Conservation (phyloP, 1,140 invertebrate genomes). For the Conus ventricosus region DNA sequence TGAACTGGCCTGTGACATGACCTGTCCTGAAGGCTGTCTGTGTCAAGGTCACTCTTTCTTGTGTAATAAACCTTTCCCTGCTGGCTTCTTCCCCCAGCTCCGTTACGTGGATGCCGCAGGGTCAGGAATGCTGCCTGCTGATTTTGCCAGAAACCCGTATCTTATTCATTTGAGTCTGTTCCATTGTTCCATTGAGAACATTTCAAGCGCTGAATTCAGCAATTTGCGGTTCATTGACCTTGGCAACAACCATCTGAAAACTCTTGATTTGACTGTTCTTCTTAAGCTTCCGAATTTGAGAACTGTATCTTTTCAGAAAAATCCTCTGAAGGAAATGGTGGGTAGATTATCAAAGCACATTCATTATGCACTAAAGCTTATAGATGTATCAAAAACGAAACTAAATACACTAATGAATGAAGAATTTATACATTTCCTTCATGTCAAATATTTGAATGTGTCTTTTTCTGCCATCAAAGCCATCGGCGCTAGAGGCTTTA, state of each 20-base stretch:
- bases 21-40: not conserved
- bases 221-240: not conserved
- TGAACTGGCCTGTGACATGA: not conserved
- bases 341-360: not conserved
- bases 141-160: not conserved
- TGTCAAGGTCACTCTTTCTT: not conserved
- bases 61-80: not conserved
- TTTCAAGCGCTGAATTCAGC: not conserved
- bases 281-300: not conserved
- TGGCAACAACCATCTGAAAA: not conserved
- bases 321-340: not conserved
- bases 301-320: not conserved
- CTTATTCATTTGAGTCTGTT: not conserved
- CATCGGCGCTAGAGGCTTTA: not conserved
- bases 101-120: not conserved
- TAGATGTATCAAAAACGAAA: not conserved
- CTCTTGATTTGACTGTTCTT: not conserved
- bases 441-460: constrained; percentile 14
- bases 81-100: not conserved
- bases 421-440: constrained; percentile 7
- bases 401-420: not conserved
- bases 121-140: not conserved
- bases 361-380: not conserved
- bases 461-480: not conserved
- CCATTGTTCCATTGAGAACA: not conserved